Base-by-base conservation (phyloP, 2,113 vertebrate genomes). In the Phaetusa simplex region DNA sequence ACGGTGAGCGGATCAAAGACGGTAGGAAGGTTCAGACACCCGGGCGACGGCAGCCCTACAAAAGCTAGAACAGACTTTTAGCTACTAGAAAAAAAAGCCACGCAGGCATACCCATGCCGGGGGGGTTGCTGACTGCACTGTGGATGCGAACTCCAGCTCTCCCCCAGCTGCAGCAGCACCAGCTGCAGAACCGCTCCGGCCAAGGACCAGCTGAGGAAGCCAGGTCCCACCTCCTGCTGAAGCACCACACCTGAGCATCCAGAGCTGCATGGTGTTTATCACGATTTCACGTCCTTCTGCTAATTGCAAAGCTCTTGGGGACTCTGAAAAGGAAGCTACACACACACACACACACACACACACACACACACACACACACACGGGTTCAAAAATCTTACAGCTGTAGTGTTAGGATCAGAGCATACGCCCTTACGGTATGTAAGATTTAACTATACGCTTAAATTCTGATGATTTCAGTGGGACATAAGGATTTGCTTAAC, bases 91-190 rank as follows among this genome's bases (percentile, higher is more conserved):
- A 67, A 45, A 45, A 62, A 55, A 1, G 18, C 13, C 29, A 5
- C 34, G 27, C 43, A 4, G 1, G 1, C 0, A 0, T 18, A 36
- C 30, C 34, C 38, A 14, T 20, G 4, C 0, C 24, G 0, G 5
- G 45, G 45, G 23, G 34, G 15, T 12, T 32, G 38, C 67, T 40
- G 67, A 32, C 40, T 22, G 69, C 27, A 11, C 24, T 6, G 18
- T 8, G 64, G 40, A 32, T 52, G 58, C 82, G 34, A n/a, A 27
- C 9, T 26, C 20, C 76, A 36, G 66, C 49, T 38, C 1, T 0
- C 27, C 8, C 4, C 38, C 62, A 11, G 53, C 82, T 32, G 61
- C 78, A 26, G 88, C 59, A 66, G 79, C 47, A 45, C 6, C 66
- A 55, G 65, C 83, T 42, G 77, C 70, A 70, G 58, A 36, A 24